A percentile compares a stretch with the other conserved stretches of the same genome.
Evolutionary conservation across 2,113 vertebrate genomes (phyloP).

Genomic region (Gallinago undulata): DNA sequence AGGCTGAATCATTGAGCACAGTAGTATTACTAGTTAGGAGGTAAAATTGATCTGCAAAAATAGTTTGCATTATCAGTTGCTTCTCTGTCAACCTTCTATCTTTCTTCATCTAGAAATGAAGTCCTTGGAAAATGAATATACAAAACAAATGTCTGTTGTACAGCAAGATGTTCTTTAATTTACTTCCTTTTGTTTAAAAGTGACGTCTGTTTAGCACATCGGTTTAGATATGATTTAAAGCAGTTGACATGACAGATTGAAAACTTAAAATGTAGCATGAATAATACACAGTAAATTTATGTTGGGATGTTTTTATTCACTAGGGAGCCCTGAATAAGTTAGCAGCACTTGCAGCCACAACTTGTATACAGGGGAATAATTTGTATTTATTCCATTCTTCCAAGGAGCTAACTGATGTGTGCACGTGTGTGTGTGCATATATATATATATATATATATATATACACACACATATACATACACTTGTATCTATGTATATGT

Average conservation of each 20-base stretch:
- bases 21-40: not conserved
- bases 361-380: slow-evolving; percentile 48
- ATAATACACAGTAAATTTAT: slow-evolving; percentile 70
- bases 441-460: too few relatives aligned
- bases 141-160: slow-evolving; percentile 53
- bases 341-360: slow-evolving; percentile 44
- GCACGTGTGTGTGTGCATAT: not conserved
- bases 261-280: slow-evolving; percentile 66
- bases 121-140: slow-evolving; percentile 31
- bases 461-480: fast-evolving
- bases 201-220: slow-evolving; percentile 45
- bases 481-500: not conserved
- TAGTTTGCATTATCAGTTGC: slow-evolving; percentile 1
- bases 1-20: not conserved
- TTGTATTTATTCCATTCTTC: slow-evolving; percentile 40
- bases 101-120: slow-evolving; percentile 26
- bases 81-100: slow-evolving; percentile 35
- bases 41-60: not conserved
- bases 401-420: not conserved
- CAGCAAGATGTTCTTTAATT: slow-evolving; percentile 59
- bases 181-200: slow-evolving; percentile 57
- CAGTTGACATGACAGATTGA: slow-evolving; percentile 59
- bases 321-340: slow-evolving; percentile 43
- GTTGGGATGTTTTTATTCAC: slow-evolving; percentile 64
- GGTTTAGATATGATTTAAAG: slow-evolving; percentile 52